phyloP scores from a whole-genome alignment of 30 jellyfish, hydroid and myxozoan genomes.

The Nemopilema nomurai region DNA sequence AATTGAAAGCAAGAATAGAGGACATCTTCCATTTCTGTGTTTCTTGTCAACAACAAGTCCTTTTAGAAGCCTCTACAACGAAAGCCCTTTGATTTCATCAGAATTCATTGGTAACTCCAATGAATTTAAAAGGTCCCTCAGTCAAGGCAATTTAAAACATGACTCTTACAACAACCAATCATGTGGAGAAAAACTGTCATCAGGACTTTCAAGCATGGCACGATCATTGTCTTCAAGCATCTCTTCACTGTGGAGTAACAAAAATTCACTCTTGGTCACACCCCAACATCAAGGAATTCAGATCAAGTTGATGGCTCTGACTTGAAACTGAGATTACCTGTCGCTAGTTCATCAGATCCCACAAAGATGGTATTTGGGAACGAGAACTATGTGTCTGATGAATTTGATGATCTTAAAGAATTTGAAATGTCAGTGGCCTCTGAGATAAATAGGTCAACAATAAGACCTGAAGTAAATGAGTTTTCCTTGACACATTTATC shows the following conservation, averaged over 20 bases:
- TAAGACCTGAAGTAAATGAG: conserved; percentile 15
- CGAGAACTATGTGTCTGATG: conserved; percentile 54
- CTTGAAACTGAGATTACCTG: not conserved
- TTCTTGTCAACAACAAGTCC: conserved; percentile 66
- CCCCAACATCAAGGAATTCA: not conserved
- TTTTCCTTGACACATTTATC: conserved; percentile 89
- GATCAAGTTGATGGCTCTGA: conserved; percentile 10
- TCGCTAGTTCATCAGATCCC: not conserved
- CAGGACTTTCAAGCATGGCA: conserved; percentile 29
- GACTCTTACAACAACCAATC: not conserved
- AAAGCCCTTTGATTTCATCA: conserved; percentile 80
- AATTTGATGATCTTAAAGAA: conserved; percentile 42
- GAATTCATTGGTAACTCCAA: conserved; percentile 18
- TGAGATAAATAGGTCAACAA: conserved; percentile 2
- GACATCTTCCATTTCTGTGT: conserved; percentile 53
- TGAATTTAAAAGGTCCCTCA: not conserved
- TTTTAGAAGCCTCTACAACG: conserved; percentile 68
- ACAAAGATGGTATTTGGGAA: conserved; percentile 60
- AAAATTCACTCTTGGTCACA: not conserved
- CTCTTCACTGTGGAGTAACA: conserved; percentile 2
- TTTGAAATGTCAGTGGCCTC: conserved; percentile 70
- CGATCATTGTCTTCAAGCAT: conserved; percentile 45
- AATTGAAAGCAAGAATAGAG: conserved; percentile 1
- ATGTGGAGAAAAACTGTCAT: not conserved
- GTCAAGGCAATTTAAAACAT: conserved; percentile 20